Conservation (phyloP, 2,113 vertebrate genomes). For the Saccopteryx leptura region DNA sequence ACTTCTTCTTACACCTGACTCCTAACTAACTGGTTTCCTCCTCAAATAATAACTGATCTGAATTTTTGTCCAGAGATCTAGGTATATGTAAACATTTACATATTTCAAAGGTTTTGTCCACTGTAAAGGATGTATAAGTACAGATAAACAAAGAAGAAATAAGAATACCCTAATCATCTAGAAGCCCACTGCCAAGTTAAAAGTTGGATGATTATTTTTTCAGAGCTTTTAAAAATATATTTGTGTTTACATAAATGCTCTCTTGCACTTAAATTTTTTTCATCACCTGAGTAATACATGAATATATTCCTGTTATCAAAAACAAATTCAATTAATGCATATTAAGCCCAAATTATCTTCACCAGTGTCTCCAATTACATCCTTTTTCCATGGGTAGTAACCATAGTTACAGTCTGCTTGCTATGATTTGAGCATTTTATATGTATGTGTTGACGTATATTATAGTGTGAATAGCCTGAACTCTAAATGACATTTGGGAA, state of each 20-base stretch:
- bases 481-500: background rate
- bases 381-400: background rate
- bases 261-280: background rate
- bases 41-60: background rate
- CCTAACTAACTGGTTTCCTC: background rate
- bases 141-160: background rate
- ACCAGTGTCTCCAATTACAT: background rate
- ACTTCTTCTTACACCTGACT: background rate
- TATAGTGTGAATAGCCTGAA: background rate
- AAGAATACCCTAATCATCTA: background rate
- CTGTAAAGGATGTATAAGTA: background rate
- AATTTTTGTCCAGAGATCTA: background rate
- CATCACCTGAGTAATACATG: background rate
- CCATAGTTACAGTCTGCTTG: background rate
- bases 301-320: background rate
- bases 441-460: background rate
- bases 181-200: background rate
- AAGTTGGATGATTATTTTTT: background rate
- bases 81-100: background rate
- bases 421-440: slow-evolving; percentile 5
- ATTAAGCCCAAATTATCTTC: background rate
- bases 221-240: background rate
- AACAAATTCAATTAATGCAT: background rate
- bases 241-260: background rate
- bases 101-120: background rate